Percentiles rank a stretch among this genome's conserved stretches.
phyloP scores from a whole-genome alignment of 2,113 vertebrate species.

The Leuciscus idus region DNA sequence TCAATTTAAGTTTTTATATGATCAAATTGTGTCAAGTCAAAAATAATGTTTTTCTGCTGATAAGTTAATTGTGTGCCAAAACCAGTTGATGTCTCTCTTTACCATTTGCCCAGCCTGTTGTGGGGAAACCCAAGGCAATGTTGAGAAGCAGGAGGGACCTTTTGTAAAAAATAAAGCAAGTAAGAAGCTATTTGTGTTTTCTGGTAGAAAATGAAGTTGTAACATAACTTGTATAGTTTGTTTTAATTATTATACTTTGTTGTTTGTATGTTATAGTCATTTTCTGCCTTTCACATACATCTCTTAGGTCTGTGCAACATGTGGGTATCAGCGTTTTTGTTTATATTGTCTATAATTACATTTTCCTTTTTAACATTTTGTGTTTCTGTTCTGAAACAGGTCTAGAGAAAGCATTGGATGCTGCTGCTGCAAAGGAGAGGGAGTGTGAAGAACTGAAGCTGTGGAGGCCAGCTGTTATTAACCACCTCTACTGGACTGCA shows the following conservation, averaged over 20 bases:
- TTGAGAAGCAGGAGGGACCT: neutral
- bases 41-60: too few relatives aligned
- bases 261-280: too few relatives aligned
- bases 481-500: neutral
- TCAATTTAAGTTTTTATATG: neutral
- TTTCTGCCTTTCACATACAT: neutral
- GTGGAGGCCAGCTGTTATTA: neutral
- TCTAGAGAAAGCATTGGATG: neutral
- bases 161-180: neutral
- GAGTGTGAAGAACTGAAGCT: neutral
- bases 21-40: neutral
- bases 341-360: neutral
- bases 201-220: neutral
- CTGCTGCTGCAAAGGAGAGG: constrained; percentile 2
- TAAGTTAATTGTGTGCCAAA: neutral
- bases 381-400: neutral
- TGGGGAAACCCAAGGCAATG: neutral
- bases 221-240: too few relatives aligned
- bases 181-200: neutral
- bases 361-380: neutral
- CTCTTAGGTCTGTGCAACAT: neutral
- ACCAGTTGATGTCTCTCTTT: neutral
- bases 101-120: neutral
- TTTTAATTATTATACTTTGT: too few relatives aligned
- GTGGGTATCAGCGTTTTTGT: neutral